phyloP scores from a whole-genome alignment of 1,140 invertebrate species.

The Macrocentrus cingulum region DNA sequence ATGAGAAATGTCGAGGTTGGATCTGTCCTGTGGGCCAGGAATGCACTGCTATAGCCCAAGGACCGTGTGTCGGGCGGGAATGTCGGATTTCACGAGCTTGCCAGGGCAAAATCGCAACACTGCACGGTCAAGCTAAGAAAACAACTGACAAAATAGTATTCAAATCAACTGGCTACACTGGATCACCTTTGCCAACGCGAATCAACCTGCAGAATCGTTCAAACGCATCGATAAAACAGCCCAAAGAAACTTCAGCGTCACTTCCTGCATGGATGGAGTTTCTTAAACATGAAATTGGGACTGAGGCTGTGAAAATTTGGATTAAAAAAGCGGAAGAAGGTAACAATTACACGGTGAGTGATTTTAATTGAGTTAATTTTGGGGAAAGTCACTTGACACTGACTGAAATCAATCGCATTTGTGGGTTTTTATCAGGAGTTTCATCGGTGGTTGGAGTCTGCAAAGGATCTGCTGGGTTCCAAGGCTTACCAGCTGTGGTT shows the following conservation, averaged over 20 bases:
- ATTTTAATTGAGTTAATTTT: no score
- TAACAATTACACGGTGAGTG: neutral
- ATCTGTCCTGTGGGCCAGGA: conserved; percentile 40
- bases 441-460: conserved; percentile 36
- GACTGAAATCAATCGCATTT: no score
- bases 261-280: conserved; percentile 32
- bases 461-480: conserved; percentile 29
- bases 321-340: conserved; percentile 26
- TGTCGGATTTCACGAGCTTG: conserved; percentile 38
- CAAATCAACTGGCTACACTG: neutral
- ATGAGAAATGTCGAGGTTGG: conserved; percentile 43
- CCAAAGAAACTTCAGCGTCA: conserved; percentile 3
- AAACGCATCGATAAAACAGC: no score
- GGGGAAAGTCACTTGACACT: no score
- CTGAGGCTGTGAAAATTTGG: conserved; percentile 32
- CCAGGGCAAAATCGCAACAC: conserved; percentile 10
- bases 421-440: conserved; percentile 31
- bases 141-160: neutral
- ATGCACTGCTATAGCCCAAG: conserved; percentile 29
- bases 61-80: conserved; percentile 28
- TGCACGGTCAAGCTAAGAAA: neutral
- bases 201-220: no score
- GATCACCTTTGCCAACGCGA: no score
- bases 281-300: conserved; percentile 29
- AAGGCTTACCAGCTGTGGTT: conserved; percentile 34